Base-by-base conservation (phyloP, 2,797 vertebrate genomes). In the Pagetopsis macropterus region DNA sequence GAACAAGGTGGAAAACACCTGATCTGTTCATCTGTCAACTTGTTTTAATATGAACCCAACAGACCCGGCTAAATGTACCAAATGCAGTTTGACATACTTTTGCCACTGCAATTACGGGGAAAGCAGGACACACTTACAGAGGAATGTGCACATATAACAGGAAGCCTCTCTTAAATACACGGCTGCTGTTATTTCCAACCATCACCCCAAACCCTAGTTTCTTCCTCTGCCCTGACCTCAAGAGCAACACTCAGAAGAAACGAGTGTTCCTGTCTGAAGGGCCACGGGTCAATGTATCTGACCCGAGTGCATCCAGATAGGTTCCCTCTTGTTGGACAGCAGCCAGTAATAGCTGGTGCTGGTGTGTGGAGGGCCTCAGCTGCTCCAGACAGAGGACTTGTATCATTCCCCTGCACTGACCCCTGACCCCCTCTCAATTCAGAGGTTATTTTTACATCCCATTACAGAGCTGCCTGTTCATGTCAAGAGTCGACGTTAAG, bases 341-440 rank as follows among this genome's bases (percentile, higher is more conserved):
- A 19, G 75, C 78, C 85, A 82, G 84, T 87, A 91, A 92, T 89
- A 84, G 79, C 58, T 69, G 23, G 75, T 23, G 79, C 72, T 71
- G 83, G 70, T 84, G 83, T 77, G 80, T 84, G 70, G 84, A 78
- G 70, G 76, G 79, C 62, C 81, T 69, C 83, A 78, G 86, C 86
- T 87, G 80, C 82, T 81, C 65, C 13, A 33, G 75, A 87, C 72
- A 72, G 73, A 83, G 71, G 84, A 75, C 78, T 81, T 85, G 65
- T 76, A 82, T 84, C 72, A 67, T 65, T 81, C 72, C 74, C 78
- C 60, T 31, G 14, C 19, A 11, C 12, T 70, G 87, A 89, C 86
- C 57, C 8, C 23, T 64, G 84, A 85, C 86, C 85, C 84, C 75
- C 13, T 66, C 57, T 67, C 66, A 58, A 33, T 81, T 75, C 59